phyloP scores from a whole-genome alignment of 1,140 invertebrate genomes.

The Phymorhynchus buccinoides region DNA sequence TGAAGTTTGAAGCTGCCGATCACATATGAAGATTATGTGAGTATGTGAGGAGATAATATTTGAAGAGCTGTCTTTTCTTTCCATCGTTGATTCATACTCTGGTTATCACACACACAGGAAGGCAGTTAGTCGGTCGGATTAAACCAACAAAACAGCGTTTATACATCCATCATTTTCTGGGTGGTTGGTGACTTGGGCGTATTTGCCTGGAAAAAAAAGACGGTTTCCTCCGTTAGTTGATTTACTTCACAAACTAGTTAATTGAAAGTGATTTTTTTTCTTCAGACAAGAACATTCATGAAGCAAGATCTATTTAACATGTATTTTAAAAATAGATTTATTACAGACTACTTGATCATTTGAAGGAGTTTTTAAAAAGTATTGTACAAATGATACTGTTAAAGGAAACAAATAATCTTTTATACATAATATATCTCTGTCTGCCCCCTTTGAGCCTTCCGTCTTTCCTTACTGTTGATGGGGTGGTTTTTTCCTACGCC shows the following conservation, averaged over 20 bases:
- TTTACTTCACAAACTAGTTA: neutral
- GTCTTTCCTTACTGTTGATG: too few relatives aligned
- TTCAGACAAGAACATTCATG: neutral
- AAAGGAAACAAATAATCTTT: too few relatives aligned
- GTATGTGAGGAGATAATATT: neutral
- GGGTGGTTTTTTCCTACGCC: too few relatives aligned
- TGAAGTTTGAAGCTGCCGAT: too few relatives aligned
- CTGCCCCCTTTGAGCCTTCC: too few relatives aligned
- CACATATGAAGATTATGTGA: neutral
- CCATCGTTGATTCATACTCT: neutral
- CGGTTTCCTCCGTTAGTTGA: neutral
- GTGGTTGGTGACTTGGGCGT: constrained; percentile 99
- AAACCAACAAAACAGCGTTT: constrained; percentile 97
- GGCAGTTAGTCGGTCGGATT: constrained; percentile 67
- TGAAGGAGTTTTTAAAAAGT: constrained; percentile 4
- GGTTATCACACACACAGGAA: neutral
- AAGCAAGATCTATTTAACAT: neutral
- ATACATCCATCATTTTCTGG: constrained; percentile 99
- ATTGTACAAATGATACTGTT: too few relatives aligned
- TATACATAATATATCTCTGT: too few relatives aligned
- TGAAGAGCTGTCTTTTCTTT: neutral
- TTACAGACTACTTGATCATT: neutral
- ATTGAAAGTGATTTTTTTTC: too few relatives aligned
- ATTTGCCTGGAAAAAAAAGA: constrained; percentile 80
- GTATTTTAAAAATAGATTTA: neutral